phyloP scores from a whole-genome alignment of 2,888 invertebrate genomes.

The Amblyjoppa fuscipennis region DNA sequence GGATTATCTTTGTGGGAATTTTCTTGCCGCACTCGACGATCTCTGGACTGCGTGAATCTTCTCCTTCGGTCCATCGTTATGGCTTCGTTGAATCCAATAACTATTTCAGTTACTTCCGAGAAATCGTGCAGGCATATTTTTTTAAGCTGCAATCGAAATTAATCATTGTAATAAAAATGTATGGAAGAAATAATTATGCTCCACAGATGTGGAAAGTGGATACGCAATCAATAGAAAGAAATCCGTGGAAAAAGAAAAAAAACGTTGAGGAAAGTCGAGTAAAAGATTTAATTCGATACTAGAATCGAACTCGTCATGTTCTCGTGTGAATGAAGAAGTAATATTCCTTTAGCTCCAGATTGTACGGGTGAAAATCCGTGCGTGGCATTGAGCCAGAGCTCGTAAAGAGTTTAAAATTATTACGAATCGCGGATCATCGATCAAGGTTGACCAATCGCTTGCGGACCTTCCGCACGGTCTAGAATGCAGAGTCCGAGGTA shows the following conservation, averaged over 20 bases:
- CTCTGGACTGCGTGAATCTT: not conserved
- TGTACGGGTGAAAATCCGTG: not conserved
- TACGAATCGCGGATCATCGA: slow-evolving; percentile 50
- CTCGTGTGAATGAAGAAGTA: not conserved
- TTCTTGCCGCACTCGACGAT: slow-evolving; percentile 1
- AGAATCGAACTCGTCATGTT: not conserved
- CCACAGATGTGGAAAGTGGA: not conserved
- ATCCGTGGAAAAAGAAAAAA: not conserved
- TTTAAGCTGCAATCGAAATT: not conserved
- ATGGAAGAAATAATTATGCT: not conserved
- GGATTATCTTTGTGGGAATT: slow-evolving; percentile 45
- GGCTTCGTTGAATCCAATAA: not conserved
- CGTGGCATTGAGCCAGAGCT: slow-evolving; percentile 36
- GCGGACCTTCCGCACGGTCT: slow-evolving; percentile 13
- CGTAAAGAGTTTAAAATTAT: slow-evolving; percentile 40
- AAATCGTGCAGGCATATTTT: not conserved
- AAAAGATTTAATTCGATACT: not conserved
- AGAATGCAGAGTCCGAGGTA: slow-evolving; percentile 15
- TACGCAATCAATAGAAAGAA: not conserved
- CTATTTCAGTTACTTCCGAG: not conserved
- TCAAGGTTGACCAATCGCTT: slow-evolving; percentile 40
- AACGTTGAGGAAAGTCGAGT: not conserved
- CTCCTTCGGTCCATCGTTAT: not conserved
- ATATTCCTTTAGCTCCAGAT: not conserved
- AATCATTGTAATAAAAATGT: not conserved